Conservation (phyloP, 2,888 invertebrate species). For the Tetropium fuscum region DNA sequence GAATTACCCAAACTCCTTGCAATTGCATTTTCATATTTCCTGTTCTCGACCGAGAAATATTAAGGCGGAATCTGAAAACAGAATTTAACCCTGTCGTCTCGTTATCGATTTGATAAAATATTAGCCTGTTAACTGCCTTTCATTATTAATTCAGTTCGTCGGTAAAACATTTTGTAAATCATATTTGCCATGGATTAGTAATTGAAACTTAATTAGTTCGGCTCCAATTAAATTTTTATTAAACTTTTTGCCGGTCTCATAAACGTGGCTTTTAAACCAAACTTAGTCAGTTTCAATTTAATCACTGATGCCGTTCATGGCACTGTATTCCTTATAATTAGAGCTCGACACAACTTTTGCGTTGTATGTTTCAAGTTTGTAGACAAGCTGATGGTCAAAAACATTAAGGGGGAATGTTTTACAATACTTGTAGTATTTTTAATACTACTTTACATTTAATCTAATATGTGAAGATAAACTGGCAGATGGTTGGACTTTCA, state of each 20-base stretch:
- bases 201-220: conserved; percentile 6
- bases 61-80: conserved; percentile 37
- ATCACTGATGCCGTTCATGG: too few relatives aligned
- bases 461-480: too few relatives aligned
- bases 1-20: conserved; percentile 32
- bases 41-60: conserved; percentile 34
- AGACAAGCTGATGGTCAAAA: too few relatives aligned
- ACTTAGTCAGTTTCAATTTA: too few relatives aligned
- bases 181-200: not conserved
- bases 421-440: too few relatives aligned
- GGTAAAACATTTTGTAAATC: conserved; percentile 11
- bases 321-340: too few relatives aligned
- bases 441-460: too few relatives aligned
- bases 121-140: conserved; percentile 6
- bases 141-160: conserved; percentile 1
- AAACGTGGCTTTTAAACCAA: too few relatives aligned
- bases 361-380: too few relatives aligned
- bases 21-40: conserved; percentile 37
- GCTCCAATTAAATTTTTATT: not conserved
- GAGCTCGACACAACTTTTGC: too few relatives aligned
- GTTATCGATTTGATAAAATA: conserved; percentile 18
- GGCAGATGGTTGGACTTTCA: too few relatives aligned
- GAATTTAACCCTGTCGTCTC: conserved; percentile 23
- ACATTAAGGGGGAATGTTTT: too few relatives aligned
- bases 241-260: not conserved